Evolutionary conservation across 2,113 vertebrate species (phyloP).

Genomic region (Corvus hawaiiensis): DNA sequence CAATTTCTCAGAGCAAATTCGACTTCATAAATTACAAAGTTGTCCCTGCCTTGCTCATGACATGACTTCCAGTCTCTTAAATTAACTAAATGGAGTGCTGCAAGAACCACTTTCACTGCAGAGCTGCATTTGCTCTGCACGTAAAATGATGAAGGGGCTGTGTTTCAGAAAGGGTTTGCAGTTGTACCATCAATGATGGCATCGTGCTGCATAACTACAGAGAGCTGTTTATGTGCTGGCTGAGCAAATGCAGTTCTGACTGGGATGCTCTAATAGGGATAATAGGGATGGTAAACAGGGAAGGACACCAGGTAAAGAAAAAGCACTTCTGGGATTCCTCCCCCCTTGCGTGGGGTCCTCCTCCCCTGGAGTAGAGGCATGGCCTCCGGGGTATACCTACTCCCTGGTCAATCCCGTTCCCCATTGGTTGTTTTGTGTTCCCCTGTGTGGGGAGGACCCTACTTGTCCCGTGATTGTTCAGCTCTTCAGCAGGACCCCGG

Average conservation of each 20-base stretch:
- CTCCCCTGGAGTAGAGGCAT: too few relatives aligned
- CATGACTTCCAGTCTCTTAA: neutral
- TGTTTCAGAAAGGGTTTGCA: neutral
- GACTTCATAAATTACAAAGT: neutral
- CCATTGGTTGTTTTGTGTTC: too few relatives aligned
- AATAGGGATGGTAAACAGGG: neutral
- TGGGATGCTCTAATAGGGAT: neutral
- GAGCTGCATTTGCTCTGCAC: neutral
- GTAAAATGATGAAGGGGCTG: neutral
- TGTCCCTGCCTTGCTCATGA: neutral
- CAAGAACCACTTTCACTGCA: neutral
- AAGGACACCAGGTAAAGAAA: neutral
- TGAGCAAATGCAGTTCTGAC: neutral
- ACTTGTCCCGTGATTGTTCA: too few relatives aligned
- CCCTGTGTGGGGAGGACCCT: too few relatives aligned
- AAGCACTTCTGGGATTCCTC: neutral
- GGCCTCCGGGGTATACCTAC: too few relatives aligned
- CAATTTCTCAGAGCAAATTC: neutral
- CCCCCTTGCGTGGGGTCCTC: too few relatives aligned
- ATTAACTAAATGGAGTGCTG: neutral
- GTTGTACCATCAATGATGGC: neutral
- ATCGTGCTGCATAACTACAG: neutral
- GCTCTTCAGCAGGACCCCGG: too few relatives aligned
- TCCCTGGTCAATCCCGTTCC: too few relatives aligned
- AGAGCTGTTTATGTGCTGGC: neutral